Conservation (phyloP, 2,888 invertebrate genomes). For the Apantesis nais region DNA sequence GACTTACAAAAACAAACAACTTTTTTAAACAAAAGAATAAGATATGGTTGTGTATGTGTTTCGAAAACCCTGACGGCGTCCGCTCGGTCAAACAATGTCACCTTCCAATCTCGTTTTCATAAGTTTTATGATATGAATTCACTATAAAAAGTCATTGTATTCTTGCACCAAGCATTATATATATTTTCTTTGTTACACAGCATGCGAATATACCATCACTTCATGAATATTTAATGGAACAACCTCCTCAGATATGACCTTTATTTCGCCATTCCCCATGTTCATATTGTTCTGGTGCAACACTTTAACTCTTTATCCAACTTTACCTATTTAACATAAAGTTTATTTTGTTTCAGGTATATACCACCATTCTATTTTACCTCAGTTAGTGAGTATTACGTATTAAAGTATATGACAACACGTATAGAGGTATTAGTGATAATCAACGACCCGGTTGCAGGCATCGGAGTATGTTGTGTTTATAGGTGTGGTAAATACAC, state of each 20-base stretch:
- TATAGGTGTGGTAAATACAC: not conserved
- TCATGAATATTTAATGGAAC: conserved; percentile 78
- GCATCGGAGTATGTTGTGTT: not conserved
- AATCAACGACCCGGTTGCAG: not conserved
- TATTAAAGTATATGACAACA: not conserved
- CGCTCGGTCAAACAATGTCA: conserved; percentile 54
- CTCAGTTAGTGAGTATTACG: not conserved
- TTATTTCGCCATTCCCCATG: conserved; percentile 73
- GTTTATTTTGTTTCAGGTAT: conserved; percentile 63
- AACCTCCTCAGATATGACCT: conserved; percentile 71
- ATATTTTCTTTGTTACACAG: conserved; percentile 68
- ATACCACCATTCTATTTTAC: conserved; percentile 21
- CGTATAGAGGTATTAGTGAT: not conserved
- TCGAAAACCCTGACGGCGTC: not conserved
- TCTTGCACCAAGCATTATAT: conserved; percentile 59
- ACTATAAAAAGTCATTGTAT: conserved; percentile 45
- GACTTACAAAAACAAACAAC: not conserved
- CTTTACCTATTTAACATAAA: conserved; percentile 63
- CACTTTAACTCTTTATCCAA: conserved; percentile 38
- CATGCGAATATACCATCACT: conserved; percentile 63
- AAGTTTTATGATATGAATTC: conserved; percentile 52
- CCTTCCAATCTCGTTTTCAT: conserved; percentile 32
- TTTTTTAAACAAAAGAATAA: not conserved
- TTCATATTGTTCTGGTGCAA: conserved; percentile 69
- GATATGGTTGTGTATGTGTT: not conserved